Conservation (phyloP, 2,113 vertebrate genomes). For the Alouatta palliata region DNA sequence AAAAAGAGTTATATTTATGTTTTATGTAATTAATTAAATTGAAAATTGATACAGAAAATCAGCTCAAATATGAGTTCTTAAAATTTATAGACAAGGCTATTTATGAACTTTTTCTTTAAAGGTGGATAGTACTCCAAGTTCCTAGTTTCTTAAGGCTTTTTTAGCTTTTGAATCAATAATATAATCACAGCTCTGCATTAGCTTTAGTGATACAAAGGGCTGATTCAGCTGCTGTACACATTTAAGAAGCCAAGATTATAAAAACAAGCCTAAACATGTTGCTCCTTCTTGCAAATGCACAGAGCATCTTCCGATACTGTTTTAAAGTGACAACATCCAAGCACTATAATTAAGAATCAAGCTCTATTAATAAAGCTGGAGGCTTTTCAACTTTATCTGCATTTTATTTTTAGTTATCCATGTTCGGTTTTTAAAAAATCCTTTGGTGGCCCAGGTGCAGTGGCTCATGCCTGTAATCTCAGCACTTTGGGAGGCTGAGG, state of each 20-base stretch:
- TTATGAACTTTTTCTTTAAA: slow-evolving; percentile 52
- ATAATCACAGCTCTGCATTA: slow-evolving; percentile 40
- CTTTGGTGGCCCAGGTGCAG: too few species aligned
- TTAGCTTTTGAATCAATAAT: slow-evolving; percentile 67
- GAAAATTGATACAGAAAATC: slow-evolving; percentile 45
- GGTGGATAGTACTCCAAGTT: slow-evolving; percentile 13
- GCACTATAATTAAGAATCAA: slow-evolving; percentile 5
- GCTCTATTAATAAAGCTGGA: neutral
- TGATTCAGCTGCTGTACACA: slow-evolving; percentile 56
- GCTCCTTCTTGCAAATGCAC: slow-evolving; percentile 23
- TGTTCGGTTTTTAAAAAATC: neutral
- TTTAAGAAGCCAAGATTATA: slow-evolving; percentile 37
- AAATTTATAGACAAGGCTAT: slow-evolving; percentile 44
- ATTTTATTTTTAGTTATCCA: slow-evolving; percentile 46
- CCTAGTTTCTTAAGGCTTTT: slow-evolving; percentile 53
- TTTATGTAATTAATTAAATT: slow-evolving; percentile 37
- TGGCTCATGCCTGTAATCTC: too few species aligned
- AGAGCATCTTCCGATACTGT: neutral
- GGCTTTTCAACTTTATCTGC: neutral
- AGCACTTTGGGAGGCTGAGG: too few species aligned
- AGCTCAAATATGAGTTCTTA: slow-evolving; percentile 23
- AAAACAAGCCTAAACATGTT: slow-evolving; percentile 50
- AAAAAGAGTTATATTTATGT: slow-evolving; percentile 11
- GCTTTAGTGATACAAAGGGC: slow-evolving; percentile 29
- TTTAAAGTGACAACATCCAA: neutral